Base-by-base conservation (phyloP, 2,888 invertebrate species). In the Epinotia bilunana region DNA sequence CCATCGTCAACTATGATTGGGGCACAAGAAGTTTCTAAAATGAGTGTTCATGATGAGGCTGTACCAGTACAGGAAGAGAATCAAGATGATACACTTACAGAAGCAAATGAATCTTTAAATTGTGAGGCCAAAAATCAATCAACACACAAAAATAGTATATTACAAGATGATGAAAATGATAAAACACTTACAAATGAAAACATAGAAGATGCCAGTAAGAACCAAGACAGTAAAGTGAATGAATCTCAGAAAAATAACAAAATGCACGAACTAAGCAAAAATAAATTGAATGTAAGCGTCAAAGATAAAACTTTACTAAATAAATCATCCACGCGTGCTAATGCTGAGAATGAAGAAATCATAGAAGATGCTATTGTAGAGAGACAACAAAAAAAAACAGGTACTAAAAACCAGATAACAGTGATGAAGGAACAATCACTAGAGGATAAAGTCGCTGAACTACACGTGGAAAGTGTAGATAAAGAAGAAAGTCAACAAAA, bases 1-100 rank as follows among this genome's bases (percentile, higher is more conserved):
- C 92, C 94, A 39, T 94, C 94, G 28, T 94, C 94, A 9, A 94
- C 94, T 53, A 90, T 94, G 91, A 85, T 94, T 72, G 93, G 91
- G 80, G 83, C 83, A 11, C 82, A 83, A 73, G 78, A 74, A 55
- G 70, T 33, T 13, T 74, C 74, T 16, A 43, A 55, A 71, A 70
- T 60, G 0, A 70, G 33, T 13, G 60, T 60, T 60, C 39, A 73
- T 18, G 67, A 77, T 18, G 39, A 63, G 12, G 64, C 39, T 39
- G 9, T 76, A 60, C 33, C 62, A 53, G 65, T 68, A 64, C 73
- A 77, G 43, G 73, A 77, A 60, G 68, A 77, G 46, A 72, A 79
- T 69, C 77, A 80, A 74, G 72, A 80, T 77, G 74, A 78, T 64
- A 76, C 77, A 16, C 78, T 81, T 23, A 76, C 69, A 46, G 69